phyloP scores from a whole-genome alignment of 1,140 invertebrate species.

The Acromyrmex heyeri region DNA sequence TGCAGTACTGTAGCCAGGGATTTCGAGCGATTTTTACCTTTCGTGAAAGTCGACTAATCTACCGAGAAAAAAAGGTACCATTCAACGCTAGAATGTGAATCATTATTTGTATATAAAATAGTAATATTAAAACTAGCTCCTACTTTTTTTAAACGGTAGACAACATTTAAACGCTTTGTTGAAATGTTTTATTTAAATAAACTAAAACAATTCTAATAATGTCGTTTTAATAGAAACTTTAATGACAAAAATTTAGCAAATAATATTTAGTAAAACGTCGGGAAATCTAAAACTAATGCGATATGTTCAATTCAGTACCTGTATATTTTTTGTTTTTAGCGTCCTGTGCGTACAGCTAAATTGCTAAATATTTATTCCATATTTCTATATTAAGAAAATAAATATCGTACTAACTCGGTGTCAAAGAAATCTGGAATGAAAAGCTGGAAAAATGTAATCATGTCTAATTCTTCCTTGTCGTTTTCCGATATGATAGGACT shows the following conservation, averaged over 20 bases:
- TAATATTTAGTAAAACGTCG: background rate
- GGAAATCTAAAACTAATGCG: background rate
- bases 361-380: background rate
- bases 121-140: background rate
- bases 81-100: background rate
- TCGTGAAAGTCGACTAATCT: conserved; percentile 6
- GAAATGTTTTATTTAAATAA: background rate
- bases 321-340: background rate
- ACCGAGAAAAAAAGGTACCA: background rate
- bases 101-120: background rate
- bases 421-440: background rate
- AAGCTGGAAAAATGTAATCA: background rate
- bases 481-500: background rate
- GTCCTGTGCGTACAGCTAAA: background rate
- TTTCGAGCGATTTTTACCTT: conserved; percentile 38
- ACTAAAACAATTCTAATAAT: background rate
- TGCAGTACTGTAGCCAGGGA: conserved; percentile 4
- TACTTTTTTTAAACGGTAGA: background rate
- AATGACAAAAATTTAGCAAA: background rate
- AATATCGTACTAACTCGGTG: background rate
- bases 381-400: background rate
- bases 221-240: background rate
- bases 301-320: background rate
- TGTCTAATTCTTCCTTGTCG: conserved; percentile 31
- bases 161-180: too few species aligned